Evolutionary conservation across 2,797 vertebrate species (phyloP).

Genomic region (Cirrhinus molitorella): DNA sequence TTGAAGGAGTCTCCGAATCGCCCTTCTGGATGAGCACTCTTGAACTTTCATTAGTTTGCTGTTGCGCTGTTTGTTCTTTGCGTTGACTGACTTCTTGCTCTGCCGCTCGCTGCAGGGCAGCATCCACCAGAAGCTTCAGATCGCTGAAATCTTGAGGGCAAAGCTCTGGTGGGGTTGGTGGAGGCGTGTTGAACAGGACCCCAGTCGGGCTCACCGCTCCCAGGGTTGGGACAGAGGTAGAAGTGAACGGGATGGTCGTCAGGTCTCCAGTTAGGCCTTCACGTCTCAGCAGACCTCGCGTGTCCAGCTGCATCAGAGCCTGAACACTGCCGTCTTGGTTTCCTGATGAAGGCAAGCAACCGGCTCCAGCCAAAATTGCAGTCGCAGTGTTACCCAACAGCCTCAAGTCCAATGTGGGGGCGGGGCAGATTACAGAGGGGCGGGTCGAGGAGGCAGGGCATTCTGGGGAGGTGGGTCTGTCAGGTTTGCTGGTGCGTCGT

Average conservation of each 20-base stretch:
- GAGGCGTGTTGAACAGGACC: constrained; percentile 91
- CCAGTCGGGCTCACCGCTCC: constrained; percentile 79
- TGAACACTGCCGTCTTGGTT: constrained; percentile 72
- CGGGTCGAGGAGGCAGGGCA: constrained; percentile 63
- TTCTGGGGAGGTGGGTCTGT: constrained; percentile 74
- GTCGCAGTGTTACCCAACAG: constrained; percentile 86
- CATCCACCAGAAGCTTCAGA: constrained; percentile 90
- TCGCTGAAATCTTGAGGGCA: constrained; percentile 91
- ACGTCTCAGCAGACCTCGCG: constrained; percentile 74
- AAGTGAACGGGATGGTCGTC: constrained; percentile 48
- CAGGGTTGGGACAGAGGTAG: constrained; percentile 67
- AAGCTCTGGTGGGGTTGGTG: constrained; percentile 89
- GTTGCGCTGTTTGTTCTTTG: constrained; percentile 66
- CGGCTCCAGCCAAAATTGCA: constrained; percentile 75
- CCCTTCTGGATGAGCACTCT: neutral
- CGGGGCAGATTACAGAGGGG: constrained; percentile 77
- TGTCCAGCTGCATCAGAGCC: constrained; percentile 79
- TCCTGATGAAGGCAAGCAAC: constrained; percentile 67
- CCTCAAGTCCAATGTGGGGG: constrained; percentile 84
- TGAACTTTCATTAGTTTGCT: constrained; percentile 39
- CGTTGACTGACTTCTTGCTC: constrained; percentile 87
- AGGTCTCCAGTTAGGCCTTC: constrained; percentile 58
- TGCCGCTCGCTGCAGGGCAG: constrained; percentile 87
- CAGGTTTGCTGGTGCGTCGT: constrained; percentile 84
- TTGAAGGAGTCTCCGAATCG: constrained; percentile 50